A percentile compares a stretch with the other conserved stretches of the same genome.
Evolutionary conservation across 92 coral and sea anemone species (phyloP).

Genomic region (Epizoanthus rinbou): DNA sequence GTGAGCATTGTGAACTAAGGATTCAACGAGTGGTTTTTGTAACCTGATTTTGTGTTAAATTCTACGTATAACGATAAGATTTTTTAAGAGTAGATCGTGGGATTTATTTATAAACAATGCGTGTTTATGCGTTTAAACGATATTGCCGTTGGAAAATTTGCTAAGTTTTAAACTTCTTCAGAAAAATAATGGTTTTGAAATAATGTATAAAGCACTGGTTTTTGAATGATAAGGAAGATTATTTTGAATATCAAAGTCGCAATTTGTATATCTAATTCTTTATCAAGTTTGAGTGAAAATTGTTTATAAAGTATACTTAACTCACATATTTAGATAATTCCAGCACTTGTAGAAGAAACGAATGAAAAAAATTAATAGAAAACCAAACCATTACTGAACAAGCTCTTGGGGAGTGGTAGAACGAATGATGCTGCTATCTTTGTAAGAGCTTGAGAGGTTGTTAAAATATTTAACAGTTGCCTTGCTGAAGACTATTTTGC

Average conservation of each 20-base stretch:
- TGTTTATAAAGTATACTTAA: not conserved
- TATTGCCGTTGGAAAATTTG: not conserved
- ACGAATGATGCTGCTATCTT: too few species aligned
- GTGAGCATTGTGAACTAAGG: not conserved
- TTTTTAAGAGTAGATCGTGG: not conserved
- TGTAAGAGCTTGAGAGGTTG: too few species aligned
- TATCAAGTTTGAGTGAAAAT: not conserved
- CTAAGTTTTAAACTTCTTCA: conserved; percentile 8
- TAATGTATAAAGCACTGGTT: conserved; percentile 13
- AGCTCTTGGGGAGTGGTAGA: conserved; percentile 18
- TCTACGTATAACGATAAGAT: conserved; percentile 1
- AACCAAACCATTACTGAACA: not conserved
- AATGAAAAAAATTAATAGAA: not conserved
- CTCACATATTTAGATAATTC: not conserved
- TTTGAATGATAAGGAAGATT: not conserved
- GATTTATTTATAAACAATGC: conserved; percentile 28
- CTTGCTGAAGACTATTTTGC: too few species aligned
- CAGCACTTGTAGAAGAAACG: not conserved
- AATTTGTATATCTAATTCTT: conserved; percentile 8
- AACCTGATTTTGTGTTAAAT: conserved; percentile 1
- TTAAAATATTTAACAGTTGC: too few species aligned
- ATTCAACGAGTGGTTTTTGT: conserved; percentile 14
- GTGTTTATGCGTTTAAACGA: not conserved
- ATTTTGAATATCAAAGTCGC: conserved; percentile 30
- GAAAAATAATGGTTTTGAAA: conserved; percentile 3